Evolutionary conservation across 2,888 invertebrate species (phyloP), one percentile per base, ranked within the genome.

Genomic region (Lasioglossum marginatum): DNA sequence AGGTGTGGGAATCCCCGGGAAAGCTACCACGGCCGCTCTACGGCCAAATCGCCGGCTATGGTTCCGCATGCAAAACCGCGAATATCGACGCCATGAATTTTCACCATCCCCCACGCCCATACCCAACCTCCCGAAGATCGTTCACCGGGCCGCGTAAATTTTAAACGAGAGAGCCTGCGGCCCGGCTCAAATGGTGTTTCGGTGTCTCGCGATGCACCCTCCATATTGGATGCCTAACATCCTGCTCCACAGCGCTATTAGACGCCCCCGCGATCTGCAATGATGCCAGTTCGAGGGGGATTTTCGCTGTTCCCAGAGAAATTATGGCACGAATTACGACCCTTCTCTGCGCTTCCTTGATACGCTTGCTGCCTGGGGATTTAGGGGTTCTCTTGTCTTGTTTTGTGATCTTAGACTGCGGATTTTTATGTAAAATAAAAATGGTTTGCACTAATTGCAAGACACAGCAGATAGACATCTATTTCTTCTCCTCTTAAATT

Each of bases 51-150:
- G 72, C 82, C 78, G 71, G 48, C 78, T 70, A n/a, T n/a, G 82
- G 82, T 83, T 88, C 68, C 72, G 87, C 83, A 88, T 86, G 84
- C 88, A 83, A 85, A 89, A 87, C 87, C 87, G 78, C 85, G 85
- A 87, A 84, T 87, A 86, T 91, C 91, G 88, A 83, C 86, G 70
- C 81, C 82, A 87, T 88, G 87, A 91, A 87, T 91, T 87, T 89
- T 81, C 85, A 81, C 71, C 86, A 74, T 66, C 37, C 48, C 3
- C 6, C 31, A 31, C 37, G 43, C 27, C 73, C 86, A 71, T 45
- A 27, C 48, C 16, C 1, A 14, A 27, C 52, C 40, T 70, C 23
- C 23, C 31, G 66, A 79, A 79, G 86, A 89, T 89, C 81, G 82
- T 89, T 89, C 79, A 74, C 68, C 40, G 60, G 34, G 16, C 6